These are phyloP conservation scores for Platysteira castanea DNA, from an alignment of 2,113 vertebrate genomes.

Conservation along the genomic window DNA sequence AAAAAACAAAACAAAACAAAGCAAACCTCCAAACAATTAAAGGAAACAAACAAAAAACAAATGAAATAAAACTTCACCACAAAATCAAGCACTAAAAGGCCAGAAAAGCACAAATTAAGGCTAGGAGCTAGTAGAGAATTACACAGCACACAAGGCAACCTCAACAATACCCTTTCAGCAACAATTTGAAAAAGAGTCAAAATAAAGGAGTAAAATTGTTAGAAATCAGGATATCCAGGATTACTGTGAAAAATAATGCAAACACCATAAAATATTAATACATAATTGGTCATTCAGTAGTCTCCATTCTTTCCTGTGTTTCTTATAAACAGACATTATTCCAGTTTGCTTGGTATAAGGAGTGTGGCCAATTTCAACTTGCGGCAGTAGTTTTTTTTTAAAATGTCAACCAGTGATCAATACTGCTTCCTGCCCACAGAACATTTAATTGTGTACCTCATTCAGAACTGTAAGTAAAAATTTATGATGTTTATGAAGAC, in stretches of 20 bases:
- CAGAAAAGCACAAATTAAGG: neutral
- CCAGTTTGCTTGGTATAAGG: neutral
- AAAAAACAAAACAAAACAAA: neutral
- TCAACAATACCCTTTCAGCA: neutral
- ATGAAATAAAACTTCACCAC: neutral
- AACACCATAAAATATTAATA: neutral
- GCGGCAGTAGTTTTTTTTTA: neutral
- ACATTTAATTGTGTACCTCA: neutral
- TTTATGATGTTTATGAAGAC: neutral
- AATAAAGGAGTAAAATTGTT: neutral
- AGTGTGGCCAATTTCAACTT: neutral
- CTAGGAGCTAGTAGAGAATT: neutral
- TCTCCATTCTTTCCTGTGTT: neutral
- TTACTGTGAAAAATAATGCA: neutral
- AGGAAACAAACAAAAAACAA: neutral
- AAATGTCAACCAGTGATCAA: neutral
- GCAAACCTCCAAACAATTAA: neutral
- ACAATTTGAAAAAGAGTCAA: neutral
- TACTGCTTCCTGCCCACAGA: neutral
- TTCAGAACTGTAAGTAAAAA: slow-evolving; percentile 14
- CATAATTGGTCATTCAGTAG: neutral
- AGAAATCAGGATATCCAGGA: neutral
- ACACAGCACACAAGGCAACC: neutral
- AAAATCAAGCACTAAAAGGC: neutral
- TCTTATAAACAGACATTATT: neutral